phyloP scores from a whole-genome alignment of 2,888 invertebrate genomes.

The Pseudoips prasinana region DNA sequence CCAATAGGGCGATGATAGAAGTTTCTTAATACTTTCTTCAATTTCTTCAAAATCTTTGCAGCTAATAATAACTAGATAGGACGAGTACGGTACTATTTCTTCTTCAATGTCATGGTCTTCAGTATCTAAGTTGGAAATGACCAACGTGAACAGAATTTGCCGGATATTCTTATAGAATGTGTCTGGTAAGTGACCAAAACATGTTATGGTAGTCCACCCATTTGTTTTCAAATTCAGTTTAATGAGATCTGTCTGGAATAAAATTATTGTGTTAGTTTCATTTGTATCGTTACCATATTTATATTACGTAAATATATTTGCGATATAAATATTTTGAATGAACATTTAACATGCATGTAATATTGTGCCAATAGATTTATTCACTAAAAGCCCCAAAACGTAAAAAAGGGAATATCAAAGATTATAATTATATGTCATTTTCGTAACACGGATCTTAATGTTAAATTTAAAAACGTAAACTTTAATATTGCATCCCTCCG shows the following conservation, averaged over 20 bases:
- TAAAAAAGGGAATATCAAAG: no score
- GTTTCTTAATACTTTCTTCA: conserved; percentile 48
- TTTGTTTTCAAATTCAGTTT: conserved; percentile 47
- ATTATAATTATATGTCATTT: no score
- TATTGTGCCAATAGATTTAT: no score
- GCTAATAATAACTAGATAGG: conserved; percentile 50
- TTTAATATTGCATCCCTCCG: no score
- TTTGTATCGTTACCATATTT: no score
- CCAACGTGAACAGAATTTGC: conserved; percentile 38
- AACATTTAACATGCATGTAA: no score
- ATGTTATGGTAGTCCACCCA: conserved; percentile 56
- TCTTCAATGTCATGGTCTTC: conserved; percentile 46
- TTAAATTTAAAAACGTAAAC: no score
- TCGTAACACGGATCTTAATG: no score
- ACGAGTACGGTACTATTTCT: conserved; percentile 46
- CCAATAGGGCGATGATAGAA: conserved; percentile 49
- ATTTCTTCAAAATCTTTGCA: conserved; percentile 46
- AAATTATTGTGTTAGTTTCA: no score
- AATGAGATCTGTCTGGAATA: conserved; percentile 53
- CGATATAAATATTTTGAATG: no score
- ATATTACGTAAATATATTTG: no score
- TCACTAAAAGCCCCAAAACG: no score
- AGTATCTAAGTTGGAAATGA: conserved; percentile 36
- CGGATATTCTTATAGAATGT: conserved; percentile 43
- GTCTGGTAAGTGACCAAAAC: conserved; percentile 53